Evolutionary conservation across 1,140 invertebrate species (phyloP).

Genomic region (Aphidius ervi): DNA sequence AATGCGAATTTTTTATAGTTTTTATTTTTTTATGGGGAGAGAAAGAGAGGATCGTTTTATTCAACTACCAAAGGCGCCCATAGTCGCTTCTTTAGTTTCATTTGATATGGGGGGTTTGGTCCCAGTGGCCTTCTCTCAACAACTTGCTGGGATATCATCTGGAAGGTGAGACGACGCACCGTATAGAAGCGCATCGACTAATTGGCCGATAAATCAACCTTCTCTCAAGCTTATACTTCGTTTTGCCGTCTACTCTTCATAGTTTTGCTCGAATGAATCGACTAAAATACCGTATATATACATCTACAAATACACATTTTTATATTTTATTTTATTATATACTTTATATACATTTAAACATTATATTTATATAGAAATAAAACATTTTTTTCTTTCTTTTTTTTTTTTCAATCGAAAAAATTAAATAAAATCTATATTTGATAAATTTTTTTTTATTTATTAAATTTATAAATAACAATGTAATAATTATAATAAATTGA

Average conservation of each 20-base stretch:
- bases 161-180: slow-evolving; percentile 41
- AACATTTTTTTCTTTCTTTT: no score
- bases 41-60: background rate
- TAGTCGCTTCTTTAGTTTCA: slow-evolving; percentile 18
- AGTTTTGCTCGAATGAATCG: slow-evolving; percentile 3
- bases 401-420: no score
- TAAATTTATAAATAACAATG: no score
- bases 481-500: no score
- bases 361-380: no score
- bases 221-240: slow-evolving; percentile 17
- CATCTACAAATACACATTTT: background rate
- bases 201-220: slow-evolving; percentile 48
- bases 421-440: no score
- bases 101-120: slow-evolving; percentile 15
- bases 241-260: slow-evolving; percentile 17
- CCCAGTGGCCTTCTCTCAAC: slow-evolving; percentile 30
- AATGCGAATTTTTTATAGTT: no score
- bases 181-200: slow-evolving; percentile 41
- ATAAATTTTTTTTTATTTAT: no score
- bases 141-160: slow-evolving; percentile 37
- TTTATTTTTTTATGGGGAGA: no score
- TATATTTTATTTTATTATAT: background rate
- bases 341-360: background rate
- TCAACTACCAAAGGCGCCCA: slow-evolving; percentile 1
- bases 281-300: no score